Evolutionary conservation across 1,140 invertebrate genomes (phyloP).

Genomic region (Ceratina japonica): DNA sequence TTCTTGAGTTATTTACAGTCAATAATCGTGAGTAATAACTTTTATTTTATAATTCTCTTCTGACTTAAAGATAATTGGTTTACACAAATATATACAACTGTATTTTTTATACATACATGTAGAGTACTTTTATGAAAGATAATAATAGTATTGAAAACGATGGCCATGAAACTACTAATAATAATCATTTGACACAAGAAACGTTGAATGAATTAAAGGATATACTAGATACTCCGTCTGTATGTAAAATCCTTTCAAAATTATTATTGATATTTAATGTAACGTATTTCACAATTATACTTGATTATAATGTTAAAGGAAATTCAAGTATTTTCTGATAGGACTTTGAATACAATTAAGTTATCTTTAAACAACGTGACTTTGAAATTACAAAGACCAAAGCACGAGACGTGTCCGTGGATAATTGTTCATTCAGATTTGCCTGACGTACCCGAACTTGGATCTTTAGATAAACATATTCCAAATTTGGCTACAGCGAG

Average conservation of each 20-base stretch:
- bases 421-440: conserved; percentile 71
- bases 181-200: not conserved
- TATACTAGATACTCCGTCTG: conserved; percentile 55
- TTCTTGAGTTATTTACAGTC: conserved; percentile 65
- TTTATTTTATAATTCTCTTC: not conserved
- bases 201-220: conserved; percentile 61
- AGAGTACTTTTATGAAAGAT: conserved; percentile 31
- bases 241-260: conserved; percentile 47
- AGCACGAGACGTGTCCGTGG: conserved; percentile 61
- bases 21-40: conserved; percentile 60
- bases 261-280: not conserved
- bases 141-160: conserved; percentile 12
- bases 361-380: conserved; percentile 59
- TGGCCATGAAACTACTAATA: not conserved
- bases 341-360: conserved; percentile 60
- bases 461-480: conserved; percentile 56
- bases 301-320: conserved; percentile 42
- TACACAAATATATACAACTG: too few species aligned
- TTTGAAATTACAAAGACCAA: conserved; percentile 53
- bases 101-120: not conserved
- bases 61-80: too few species aligned
- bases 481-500: conserved; percentile 58
- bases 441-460: conserved; percentile 61
- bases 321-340: conserved; percentile 64
- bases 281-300: not conserved